A percentile compares a stretch with the other conserved stretches of the same genome.
Evolutionary conservation across 2,797 vertebrate genomes (phyloP).

Genomic region (Pantherophis vulpinus): DNA sequence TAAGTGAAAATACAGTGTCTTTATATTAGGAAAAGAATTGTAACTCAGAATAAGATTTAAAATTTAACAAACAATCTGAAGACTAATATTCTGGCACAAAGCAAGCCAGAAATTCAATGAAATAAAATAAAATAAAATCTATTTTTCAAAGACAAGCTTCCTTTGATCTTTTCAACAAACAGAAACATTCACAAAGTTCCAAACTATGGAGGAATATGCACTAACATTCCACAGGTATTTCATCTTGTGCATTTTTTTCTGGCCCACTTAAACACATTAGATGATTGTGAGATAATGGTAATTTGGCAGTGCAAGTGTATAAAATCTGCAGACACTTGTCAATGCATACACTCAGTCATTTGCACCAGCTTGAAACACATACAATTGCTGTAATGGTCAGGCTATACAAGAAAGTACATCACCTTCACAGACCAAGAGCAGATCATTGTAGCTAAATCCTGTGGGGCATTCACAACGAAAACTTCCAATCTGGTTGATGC

Average conservation of each 20-base stretch:
- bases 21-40: not conserved
- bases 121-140: not conserved
- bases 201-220: not conserved
- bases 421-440: slow-evolving; percentile 82
- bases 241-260: not conserved
- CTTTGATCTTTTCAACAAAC: not conserved
- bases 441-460: slow-evolving; percentile 81
- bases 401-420: slow-evolving; percentile 22
- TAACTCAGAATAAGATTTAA: not conserved
- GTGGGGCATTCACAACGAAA: slow-evolving; percentile 82
- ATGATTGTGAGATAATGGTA: not conserved
- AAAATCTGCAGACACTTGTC: not conserved
- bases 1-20: not conserved
- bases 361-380: not conserved
- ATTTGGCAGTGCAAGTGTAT: not conserved
- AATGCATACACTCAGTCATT: not conserved
- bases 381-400: not conserved
- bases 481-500: slow-evolving; percentile 81
- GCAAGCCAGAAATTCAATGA: not conserved
- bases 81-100: not conserved
- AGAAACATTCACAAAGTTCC: not conserved
- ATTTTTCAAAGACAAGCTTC: not conserved
- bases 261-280: not conserved
- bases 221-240: not conserved
- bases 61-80: not conserved